Evolutionary conservation across 2,888 invertebrate genomes (phyloP), one percentile per base, ranked within the genome.

Genomic region (Erebia palarica): DNA sequence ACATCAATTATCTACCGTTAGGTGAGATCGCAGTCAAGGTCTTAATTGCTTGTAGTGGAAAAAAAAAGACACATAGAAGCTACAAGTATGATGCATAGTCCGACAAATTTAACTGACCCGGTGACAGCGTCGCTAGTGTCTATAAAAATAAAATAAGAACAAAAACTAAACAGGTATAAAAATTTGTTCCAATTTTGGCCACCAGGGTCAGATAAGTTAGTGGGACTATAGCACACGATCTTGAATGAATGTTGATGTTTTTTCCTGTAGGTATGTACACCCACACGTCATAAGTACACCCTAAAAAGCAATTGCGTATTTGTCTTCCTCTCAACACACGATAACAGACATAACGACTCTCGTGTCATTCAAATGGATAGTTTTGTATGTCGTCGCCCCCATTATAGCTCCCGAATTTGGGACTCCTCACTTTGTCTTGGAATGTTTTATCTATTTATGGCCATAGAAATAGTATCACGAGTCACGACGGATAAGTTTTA

Each of bases 351-450:
- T 67, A 67, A 47, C 58, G 58, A 67, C 21, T 2, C 42, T 44
- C 10, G 47, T 66, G 66, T 21, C 66, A 27, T 49, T 49, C 18
- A 44, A 58, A 66, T 27, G 49, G 13, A 14, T 11, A 58, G 58
- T 49, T 58, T 27, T 67, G 66, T 67, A 27, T 47, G 66, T 67
- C 66, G 27, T 58, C 66, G 18, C 1, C 7, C 58, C 66, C 58
- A 58, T 67, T 27, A 59, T 11, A 27, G 21, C 49, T 67, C 16
- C 66, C 14, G 58, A 67, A 59, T 58, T 58, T n/a, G 58, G 58
- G 47, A 27, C 53, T 53, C 16, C 9, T 16, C 16, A 16, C n/a
- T 67, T 59, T 67, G 57, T 65, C 44, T 65, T 67, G 10, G 58
- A 49, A 11, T 18, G 13, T 18, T 18, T 44, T 53, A 16, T 2